Percentiles rank a stretch among this genome's conserved stretches.
Evolutionary conservation across 2,113 vertebrate species (phyloP).

Genomic region (Otis tarda): DNA sequence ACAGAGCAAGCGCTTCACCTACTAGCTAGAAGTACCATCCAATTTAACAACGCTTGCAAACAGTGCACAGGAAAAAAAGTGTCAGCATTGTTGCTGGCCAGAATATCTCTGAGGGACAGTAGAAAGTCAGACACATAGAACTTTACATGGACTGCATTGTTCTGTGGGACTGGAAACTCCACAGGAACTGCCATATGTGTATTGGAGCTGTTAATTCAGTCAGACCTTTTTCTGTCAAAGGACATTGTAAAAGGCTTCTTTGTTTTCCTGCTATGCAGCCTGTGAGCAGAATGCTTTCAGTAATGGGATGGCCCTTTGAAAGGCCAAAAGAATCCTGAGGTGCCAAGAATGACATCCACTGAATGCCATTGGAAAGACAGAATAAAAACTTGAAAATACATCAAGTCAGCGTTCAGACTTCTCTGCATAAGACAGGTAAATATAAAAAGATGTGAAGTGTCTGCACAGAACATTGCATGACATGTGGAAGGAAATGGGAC

Average conservation of each 20-base stretch:
- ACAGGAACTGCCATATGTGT: neutral
- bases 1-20: neutral
- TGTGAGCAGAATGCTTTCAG: neutral
- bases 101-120: neutral
- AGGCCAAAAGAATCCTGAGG: neutral
- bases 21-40: neutral
- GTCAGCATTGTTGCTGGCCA: neutral
- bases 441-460: neutral
- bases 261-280: neutral
- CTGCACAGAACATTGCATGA: neutral
- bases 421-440: neutral
- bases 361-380: neutral
- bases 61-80: neutral
- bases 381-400: neutral
- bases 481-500: neutral
- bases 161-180: neutral
- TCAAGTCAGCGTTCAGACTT: neutral
- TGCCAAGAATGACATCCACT: neutral
- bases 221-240: neutral
- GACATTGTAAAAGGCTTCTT: neutral
- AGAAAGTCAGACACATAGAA: rapidly evolving
- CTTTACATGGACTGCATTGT: neutral
- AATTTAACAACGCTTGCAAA: neutral
- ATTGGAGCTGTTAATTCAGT: neutral
- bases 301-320: neutral